Base-by-base conservation (phyloP, 2,113 vertebrate genomes). In the Panthera uncia region DNA sequence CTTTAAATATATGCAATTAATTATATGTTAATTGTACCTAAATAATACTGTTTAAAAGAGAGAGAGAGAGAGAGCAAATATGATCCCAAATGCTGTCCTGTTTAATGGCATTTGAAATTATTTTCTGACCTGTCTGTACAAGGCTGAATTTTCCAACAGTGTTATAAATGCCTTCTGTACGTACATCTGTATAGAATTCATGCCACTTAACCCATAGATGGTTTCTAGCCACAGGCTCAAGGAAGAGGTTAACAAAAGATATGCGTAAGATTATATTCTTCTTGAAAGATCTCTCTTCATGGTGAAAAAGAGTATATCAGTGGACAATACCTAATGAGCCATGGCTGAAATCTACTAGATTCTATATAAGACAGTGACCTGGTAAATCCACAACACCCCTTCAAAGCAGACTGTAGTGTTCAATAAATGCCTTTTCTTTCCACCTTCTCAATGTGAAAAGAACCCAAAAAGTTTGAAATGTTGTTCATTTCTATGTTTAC, bases 81-180 rank as follows among this genome's bases (percentile, higher is more conserved):
- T 73, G n/a, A 81, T 78, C n/a, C 61, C 38, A 92, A 95, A 50
- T n/a, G 71, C 41, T 38, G 29, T 48, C 21, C 66, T 66, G 3
- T 81, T 57, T 61, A 68, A 66, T 92, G 63, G 9, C 33, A 48
- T 89, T 89, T 86, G 63, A 96, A 97, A 92, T 7, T 50, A 61
- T 57, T 38, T 81, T 79, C 45, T 79, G 33, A 71, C 31, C 76
- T 91, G 86, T 82, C 85, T 86, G 3, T 91, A 50, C 13, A 86
- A 91, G 68, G 38, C 82, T 91, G 52, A 87, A 71, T 68, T 91
- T 97, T 93, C 48, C 29, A 66, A 52, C 48, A 63, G 13, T 27
- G 7, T 68, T 87, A 69, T 79, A 97, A 93, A 93, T 88, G 31
- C 16, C 87, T 91, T 95, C 81, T 76, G 29, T 80, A 84, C 76